Conservation (phyloP, 2,888 invertebrate species). For the Drosophila aldrichi region DNA sequence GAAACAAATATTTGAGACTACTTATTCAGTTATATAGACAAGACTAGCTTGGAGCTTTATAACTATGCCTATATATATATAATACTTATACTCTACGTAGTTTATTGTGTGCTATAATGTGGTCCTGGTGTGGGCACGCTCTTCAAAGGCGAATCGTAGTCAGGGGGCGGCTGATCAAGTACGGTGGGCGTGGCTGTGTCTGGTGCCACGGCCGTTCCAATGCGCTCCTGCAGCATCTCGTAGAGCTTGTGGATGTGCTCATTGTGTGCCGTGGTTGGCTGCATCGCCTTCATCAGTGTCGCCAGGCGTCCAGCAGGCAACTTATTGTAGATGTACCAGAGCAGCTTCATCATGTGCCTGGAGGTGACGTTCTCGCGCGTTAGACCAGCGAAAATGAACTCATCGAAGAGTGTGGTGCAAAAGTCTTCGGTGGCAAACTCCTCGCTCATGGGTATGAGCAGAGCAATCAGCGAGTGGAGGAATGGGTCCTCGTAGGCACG, state of each 20-base stretch:
- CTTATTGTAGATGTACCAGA: constrained; percentile 94
- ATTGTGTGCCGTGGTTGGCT: constrained; percentile 90
- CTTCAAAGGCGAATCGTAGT: constrained; percentile 93
- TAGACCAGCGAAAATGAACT: constrained; percentile 96
- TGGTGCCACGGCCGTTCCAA: constrained; percentile 87
- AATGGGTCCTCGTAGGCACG: constrained; percentile 98
- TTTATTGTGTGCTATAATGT: constrained; percentile 84
- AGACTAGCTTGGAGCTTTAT: constrained; percentile 22
- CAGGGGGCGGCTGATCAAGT: constrained; percentile 89
- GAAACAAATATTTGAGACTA: not conserved
- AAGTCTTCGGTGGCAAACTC: constrained; percentile 97
- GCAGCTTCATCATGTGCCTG: constrained; percentile 94
- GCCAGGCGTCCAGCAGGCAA: constrained; percentile 89
- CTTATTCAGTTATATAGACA: not conserved
- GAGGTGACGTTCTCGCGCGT: constrained; percentile 94
- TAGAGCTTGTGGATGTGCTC: constrained; percentile 93
- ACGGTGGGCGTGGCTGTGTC: constrained; percentile 87
- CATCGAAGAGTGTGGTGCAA: constrained; percentile 97
- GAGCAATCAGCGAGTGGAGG: constrained; percentile 92
- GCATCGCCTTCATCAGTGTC: constrained; percentile 86
- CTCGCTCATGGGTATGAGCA: constrained; percentile 94
- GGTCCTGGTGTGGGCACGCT: constrained; percentile 94
- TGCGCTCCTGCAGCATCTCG: constrained; percentile 91
- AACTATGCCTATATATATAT: not conserved
- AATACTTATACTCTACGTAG: not conserved